phyloP scores from a whole-genome alignment of 2,797 vertebrate genomes.

The Rhynchotus rufescens region DNA sequence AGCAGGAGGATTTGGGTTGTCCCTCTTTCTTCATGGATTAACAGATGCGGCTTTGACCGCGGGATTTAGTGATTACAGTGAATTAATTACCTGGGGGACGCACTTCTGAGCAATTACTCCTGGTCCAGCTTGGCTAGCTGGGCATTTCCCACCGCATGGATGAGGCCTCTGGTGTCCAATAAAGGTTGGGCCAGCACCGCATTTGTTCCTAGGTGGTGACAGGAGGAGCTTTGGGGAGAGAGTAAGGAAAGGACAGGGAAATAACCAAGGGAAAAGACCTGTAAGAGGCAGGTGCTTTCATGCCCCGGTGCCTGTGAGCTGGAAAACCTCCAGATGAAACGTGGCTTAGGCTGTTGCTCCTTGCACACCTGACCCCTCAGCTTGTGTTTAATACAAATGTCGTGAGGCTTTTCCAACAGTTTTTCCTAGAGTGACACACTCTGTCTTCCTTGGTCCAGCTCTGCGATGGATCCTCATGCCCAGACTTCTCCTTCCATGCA shows the following conservation, averaged over 20 bases:
- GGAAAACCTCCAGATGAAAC: neutral
- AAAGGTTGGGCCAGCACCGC: neutral
- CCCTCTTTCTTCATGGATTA: slow-evolving; percentile 29
- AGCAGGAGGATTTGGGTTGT: neutral
- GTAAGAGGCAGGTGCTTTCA: neutral
- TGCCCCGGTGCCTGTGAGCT: too few relatives aligned
- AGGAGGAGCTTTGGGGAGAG: neutral
- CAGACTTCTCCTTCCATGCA: neutral
- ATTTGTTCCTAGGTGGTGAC: neutral
- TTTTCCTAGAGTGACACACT: neutral
- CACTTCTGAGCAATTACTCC: neutral
- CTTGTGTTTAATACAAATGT: neutral
- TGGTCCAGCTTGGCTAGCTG: neutral
- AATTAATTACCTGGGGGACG: slow-evolving; percentile 6
- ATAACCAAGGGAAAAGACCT: too few relatives aligned
- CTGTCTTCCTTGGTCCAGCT: neutral
- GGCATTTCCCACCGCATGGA: fast-evolving
- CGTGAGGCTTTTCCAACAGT: neutral
- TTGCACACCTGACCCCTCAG: neutral
- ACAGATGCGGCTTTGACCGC: neutral
- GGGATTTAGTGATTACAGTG: neutral
- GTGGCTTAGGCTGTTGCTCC: neutral
- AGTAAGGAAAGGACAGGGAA: neutral
- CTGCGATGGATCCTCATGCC: neutral
- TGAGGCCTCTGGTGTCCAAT: too few relatives aligned